Conservation (phyloP, 92 coral and sea anemone genomes). For the Epizoanthus rinbou region DNA sequence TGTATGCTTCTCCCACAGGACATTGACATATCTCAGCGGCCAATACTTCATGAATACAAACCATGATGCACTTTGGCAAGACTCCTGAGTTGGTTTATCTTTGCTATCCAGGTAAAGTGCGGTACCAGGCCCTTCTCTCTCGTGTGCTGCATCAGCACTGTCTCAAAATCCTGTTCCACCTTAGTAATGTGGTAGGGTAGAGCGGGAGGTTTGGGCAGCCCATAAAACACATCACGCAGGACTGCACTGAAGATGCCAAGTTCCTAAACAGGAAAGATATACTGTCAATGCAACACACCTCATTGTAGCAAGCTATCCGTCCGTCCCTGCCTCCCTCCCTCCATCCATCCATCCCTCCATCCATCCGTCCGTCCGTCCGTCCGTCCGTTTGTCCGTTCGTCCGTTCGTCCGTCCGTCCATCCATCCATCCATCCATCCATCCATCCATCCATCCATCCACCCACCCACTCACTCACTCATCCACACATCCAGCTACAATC, state of each 20-base stretch:
- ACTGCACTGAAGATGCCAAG: constrained; percentile 79
- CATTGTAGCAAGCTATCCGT: too few species aligned
- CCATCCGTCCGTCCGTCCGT: too few species aligned
- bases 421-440: too few species aligned
- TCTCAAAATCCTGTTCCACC: constrained; percentile 88
- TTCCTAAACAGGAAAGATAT: constrained; percentile 56
- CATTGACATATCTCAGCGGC: neutral
- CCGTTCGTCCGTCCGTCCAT: too few species aligned
- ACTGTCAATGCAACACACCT: neutral
- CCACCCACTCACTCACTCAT: too few species aligned
- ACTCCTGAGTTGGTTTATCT: constrained; percentile 84
- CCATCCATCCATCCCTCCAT: too few species aligned
- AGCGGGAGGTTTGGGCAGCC: constrained; percentile 77
- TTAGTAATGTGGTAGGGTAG: constrained; percentile 88
- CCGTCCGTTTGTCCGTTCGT: too few species aligned
- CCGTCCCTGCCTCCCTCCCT: too few species aligned
- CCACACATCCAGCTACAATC: too few species aligned
- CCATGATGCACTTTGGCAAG: constrained; percentile 90
- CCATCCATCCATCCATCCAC: too few species aligned
- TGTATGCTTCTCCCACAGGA: too few species aligned
- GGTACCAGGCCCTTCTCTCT: constrained; percentile 91
- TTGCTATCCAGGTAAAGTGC: constrained; percentile 87
- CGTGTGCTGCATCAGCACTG: constrained; percentile 72
- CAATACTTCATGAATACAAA: constrained; percentile 12
- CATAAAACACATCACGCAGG: constrained; percentile 88